Base-by-base conservation (phyloP, 2,888 invertebrate species). In the Cephus pygmeus region DNA sequence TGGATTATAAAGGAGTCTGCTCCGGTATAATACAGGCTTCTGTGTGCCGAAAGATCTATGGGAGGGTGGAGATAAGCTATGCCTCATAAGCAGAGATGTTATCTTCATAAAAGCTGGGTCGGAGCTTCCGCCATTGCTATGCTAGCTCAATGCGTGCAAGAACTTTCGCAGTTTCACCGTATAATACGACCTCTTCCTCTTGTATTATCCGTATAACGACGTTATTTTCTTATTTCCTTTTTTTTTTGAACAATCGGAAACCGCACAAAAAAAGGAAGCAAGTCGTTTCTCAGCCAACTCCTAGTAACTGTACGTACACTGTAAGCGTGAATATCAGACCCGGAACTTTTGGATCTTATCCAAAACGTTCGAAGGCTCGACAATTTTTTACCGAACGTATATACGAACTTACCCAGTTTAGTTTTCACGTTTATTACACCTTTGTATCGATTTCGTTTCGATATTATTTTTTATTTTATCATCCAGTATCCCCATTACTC, bases 41-140 rank as follows among this genome's bases (percentile, higher is more conserved):
- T 83, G 83, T 83, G 81, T 80, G 77, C 83, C 77, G 82, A 84
- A 86, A 87, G 87, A 87, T 87, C 84, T 81, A 84, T 83, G 81
- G 80, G 79, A 82, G 77, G 80, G 77, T 82, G 73, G 80, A 79
- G 87, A 87, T 87, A 87, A 87, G 86, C 86, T 85, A 83, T 75
- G 56, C 56, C 75, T 75, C 74, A 86, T 86, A 87, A 87, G 86
- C 85, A 82, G 81, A 86, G 87, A 87, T 86, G 82, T 84, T 86
- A 87, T 87, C 87, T 81, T 82, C 81, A 79, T 80, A 80, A 80
- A 82, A 81, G 80, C 79, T 76, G 76, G 83, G 82, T 83, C 84
- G 83, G 81, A 83, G 82, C 79, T 82, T 83, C 80, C 81, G 79
- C 81, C 81, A 77, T 79, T 80, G 79, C 75, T 30, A 30, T 40